Base-by-base conservation (phyloP, 2,888 invertebrate genomes). In the Ctenicera cuprea region DNA sequence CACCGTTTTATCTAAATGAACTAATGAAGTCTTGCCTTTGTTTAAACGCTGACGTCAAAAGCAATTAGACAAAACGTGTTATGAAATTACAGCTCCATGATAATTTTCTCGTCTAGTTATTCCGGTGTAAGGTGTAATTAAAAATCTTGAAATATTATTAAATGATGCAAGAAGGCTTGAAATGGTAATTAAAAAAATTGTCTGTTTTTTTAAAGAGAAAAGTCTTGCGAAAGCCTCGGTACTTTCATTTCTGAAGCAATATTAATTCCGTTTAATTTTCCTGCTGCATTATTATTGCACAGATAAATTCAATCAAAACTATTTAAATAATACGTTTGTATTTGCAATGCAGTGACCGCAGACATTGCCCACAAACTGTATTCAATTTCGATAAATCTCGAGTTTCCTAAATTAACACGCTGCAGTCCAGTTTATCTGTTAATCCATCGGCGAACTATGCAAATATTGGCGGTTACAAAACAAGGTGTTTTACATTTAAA, bases 401-500 rank as follows among this genome's bases (percentile, higher is more conserved):
- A 14, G 18, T 16, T 16, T 45, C 16, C 45, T 45, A 45, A 45
- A 26, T 22, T 26, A 54, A 54, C 54, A 30, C 30, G 33, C n/a
- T 5, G n/a, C 33, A 26, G 7, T 54, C 33, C 30, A 26, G 2
- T 26, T 22, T 54, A 54, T 54, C 54, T 33, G 54, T 11, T 54
- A 54, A 54, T 50, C 50, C 16, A 26, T 54, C 33, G 9, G 14
- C 5, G 14, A 54, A 54, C 54, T 30, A 54, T 54, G 54, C 30
- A 54, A 54, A 54, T 54, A 16, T 12, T 22, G 22, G 11, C 18
- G 54, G 30, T 54, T 54, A 33, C 54, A 33, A 54, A 54, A 54
- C 54, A 14, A 30, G n/a, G n/a, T 20, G n/a, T 20, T 54, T 54
- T 30, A 54, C 54, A 54, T 54, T 54, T 54, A n/a, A 54, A 54